phyloP scores from a whole-genome alignment of 2,113 vertebrate genomes.

The Phoenicopterus ruber region DNA sequence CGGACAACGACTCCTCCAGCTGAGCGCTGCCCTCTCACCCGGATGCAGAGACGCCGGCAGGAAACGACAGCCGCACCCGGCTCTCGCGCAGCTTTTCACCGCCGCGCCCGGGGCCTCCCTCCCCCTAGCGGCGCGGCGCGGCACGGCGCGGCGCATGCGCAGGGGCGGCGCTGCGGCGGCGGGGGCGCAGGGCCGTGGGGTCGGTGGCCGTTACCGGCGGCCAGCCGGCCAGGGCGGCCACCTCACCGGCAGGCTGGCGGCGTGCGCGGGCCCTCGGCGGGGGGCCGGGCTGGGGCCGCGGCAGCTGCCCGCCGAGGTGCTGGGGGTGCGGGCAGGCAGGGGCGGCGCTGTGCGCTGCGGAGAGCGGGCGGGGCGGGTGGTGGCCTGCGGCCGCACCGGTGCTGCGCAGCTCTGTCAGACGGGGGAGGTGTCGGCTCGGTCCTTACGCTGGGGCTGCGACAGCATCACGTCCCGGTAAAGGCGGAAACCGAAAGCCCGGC shows the following conservation, averaged over 20 bases:
- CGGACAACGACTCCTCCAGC: accelerated
- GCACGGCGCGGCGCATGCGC: too few species aligned
- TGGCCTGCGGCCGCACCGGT: too few species aligned
- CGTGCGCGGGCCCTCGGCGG: too few species aligned
- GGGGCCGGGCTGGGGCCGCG: too few species aligned
- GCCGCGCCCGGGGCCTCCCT: accelerated
- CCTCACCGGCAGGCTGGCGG: too few species aligned
- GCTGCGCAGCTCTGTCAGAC: too few species aligned
- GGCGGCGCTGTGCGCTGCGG: neutral
- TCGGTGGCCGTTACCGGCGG: too few species aligned
- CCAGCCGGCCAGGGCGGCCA: too few species aligned
- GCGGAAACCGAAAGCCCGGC: too few species aligned
- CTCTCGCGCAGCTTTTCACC: neutral
- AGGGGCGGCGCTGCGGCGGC: neutral
- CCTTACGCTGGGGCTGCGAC: accelerated
- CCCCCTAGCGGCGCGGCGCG: neutral
- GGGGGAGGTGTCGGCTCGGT: accelerated
- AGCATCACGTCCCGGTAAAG: accelerated
- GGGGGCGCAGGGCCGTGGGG: too few species aligned
- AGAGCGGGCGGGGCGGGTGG: too few species aligned
- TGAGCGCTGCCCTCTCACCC: accelerated
- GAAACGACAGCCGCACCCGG: accelerated
- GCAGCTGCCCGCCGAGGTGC: neutral
- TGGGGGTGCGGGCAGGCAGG: neutral
- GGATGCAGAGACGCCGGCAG: neutral